Base-by-base conservation (phyloP, 2,888 invertebrate species). In the Orgyia antiqua region DNA sequence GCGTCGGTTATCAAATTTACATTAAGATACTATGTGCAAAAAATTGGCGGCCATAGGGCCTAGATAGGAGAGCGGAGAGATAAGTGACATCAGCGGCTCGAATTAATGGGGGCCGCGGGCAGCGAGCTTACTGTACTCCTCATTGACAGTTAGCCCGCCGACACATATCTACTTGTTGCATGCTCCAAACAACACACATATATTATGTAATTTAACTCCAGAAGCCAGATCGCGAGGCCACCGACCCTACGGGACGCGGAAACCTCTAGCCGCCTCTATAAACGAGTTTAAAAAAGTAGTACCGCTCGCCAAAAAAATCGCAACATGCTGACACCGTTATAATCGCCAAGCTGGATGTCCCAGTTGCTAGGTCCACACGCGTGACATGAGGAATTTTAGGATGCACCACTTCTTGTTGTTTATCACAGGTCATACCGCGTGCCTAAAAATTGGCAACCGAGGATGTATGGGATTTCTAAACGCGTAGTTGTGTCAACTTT, bases 241-340 rank as follows among this genome's bases (percentile, higher is more conserved):
- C 68, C 84, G 86, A 84, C 86, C 86, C 84, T 84, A 78, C 77
- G 82, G 86, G 86, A 80, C 79, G 79, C 84, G 80, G 83, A 84
- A 83, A 80, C 82, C 79, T 82, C 86, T 84, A 86, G 83, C 76
- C 77, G 82, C 72, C 67, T 82, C 83, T 83, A 83, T 77, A 84
- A 87, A 87, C 87, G 83, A 84, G 87, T 87, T 87, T 87, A 84
- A 80, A 83, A 83, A 87, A 84, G 87, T 82, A 84, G 87, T 82
- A 83, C 84, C 87, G 83, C 86, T 84, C 76, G 75, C 87, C 87
- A 87, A 87, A 86, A 87, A 87, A 87, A 87, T 87, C 84, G 84
- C 87, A 84, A 87, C 86, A 87, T 86, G 87, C 83, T 86, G 87
- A 84, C 87, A 87, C 87, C 87, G 87, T 87, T 87, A 87, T 82